phyloP scores from a whole-genome alignment of 2,797 vertebrate genomes.

The Okamejei kenojei region DNA sequence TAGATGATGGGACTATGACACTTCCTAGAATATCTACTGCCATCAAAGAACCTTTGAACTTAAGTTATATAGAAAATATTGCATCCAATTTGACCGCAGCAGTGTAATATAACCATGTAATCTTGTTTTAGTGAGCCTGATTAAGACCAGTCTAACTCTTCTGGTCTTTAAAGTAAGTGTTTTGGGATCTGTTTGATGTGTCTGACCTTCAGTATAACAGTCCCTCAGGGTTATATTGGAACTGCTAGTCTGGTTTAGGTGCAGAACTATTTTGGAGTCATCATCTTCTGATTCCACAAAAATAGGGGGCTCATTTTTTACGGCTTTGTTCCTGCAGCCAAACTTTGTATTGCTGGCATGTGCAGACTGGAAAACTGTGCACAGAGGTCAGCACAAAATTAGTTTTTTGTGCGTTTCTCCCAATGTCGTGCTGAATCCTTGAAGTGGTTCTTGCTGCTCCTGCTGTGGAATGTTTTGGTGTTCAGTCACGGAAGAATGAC shows the following conservation, averaged over 20 bases:
- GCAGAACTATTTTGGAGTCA: not conserved
- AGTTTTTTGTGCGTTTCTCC: not conserved
- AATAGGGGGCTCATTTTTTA: not conserved
- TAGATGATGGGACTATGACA: too few relatives aligned
- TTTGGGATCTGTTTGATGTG: not conserved
- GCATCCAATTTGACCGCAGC: not conserved
- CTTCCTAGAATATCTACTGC: not conserved
- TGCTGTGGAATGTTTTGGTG: not conserved
- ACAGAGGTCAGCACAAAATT: not conserved
- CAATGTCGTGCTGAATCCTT: not conserved
- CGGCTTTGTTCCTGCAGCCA: too few relatives aligned
- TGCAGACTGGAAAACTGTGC: not conserved
- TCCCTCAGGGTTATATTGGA: not conserved
- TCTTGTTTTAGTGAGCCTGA: not conserved
- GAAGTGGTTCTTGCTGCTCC: not conserved
- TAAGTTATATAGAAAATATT: not conserved
- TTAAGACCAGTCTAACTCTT: not conserved
- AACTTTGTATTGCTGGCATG: not conserved
- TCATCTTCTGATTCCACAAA: not conserved
- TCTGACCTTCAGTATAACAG: not conserved
- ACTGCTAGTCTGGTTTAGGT: not conserved
- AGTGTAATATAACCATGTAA: not conserved
- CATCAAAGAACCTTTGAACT: not conserved
- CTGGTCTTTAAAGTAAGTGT: not conserved
- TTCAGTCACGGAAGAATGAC: not conserved